Conservation (phyloP, 2,888 invertebrate genomes). For the Adelognathus sp. region DNA sequence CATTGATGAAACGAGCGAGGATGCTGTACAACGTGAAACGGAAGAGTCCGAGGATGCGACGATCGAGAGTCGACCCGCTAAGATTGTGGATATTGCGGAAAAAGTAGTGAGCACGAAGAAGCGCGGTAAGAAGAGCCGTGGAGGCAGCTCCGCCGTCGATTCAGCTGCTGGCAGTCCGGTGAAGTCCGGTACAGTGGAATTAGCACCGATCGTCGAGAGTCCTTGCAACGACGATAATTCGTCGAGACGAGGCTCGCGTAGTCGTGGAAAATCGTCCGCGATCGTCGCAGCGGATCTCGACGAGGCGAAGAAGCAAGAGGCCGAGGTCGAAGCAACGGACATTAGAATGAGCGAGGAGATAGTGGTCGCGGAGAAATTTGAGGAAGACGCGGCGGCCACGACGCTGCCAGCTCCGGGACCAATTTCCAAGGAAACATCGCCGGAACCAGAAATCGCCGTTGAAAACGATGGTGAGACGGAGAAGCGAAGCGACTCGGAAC, state of each 20-base stretch:
- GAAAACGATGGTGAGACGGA: constrained; percentile 58
- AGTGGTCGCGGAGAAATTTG: constrained; percentile 59
- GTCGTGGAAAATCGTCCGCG: not conserved
- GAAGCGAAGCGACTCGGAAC: constrained; percentile 71
- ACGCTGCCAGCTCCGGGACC: not conserved
- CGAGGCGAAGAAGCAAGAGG: not conserved
- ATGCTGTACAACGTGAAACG: not conserved
- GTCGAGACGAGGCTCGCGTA: constrained; percentile 1
- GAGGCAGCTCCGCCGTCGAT: not conserved
- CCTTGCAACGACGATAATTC: constrained; percentile 2
- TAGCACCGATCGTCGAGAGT: not conserved
- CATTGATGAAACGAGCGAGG: not conserved
- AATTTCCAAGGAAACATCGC: constrained; percentile 61
- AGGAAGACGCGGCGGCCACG: constrained; percentile 76
- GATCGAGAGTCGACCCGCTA: not conserved
- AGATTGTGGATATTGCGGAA: constrained; percentile 18
- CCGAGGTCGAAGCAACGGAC: not conserved
- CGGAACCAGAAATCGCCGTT: constrained; percentile 30
- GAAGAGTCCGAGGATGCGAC: not conserved
- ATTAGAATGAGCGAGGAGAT: constrained; percentile 34
- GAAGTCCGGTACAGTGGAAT: constrained; percentile 22
- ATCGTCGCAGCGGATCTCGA: not conserved
- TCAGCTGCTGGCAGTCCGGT: not conserved
- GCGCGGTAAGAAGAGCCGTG: constrained; percentile 47
- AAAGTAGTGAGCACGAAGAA: constrained; percentile 35